A percentile compares a stretch with the other conserved stretches of the same genome.
phyloP scores from a whole-genome alignment of 2,113 vertebrate genomes.

The Myrmecophaga tridactyla region DNA sequence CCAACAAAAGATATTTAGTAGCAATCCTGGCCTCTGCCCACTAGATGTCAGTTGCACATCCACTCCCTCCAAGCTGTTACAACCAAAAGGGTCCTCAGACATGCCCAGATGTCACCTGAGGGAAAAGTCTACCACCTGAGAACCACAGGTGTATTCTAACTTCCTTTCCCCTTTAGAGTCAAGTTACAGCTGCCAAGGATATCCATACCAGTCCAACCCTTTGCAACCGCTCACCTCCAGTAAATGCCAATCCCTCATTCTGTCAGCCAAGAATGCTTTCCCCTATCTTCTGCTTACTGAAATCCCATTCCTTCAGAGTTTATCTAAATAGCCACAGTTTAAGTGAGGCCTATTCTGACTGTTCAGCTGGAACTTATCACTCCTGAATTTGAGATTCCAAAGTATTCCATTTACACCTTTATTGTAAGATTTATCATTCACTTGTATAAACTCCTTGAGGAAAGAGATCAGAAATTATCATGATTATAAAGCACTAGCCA shows the following conservation, averaged over 20 bases:
- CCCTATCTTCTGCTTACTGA: not conserved
- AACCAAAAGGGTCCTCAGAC: not conserved
- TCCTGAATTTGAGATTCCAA: not conserved
- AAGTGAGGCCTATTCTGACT: not conserved
- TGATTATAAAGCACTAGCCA: not conserved
- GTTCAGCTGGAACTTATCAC: not conserved
- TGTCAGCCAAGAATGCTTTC: not conserved
- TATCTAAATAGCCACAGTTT: not conserved
- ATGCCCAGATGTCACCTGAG: not conserved
- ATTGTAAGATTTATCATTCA: not conserved
- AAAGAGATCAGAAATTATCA: not conserved
- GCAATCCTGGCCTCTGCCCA: not conserved
- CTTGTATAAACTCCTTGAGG: not conserved
- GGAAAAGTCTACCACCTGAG: not conserved
- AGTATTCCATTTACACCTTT: not conserved
- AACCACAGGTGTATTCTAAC: not conserved
- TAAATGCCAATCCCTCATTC: not conserved
- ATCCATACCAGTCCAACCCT: not conserved
- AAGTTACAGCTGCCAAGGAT: not conserved
- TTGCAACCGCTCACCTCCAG: not conserved
- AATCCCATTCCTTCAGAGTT: not conserved
- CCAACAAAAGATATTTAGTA: too few relatives aligned
- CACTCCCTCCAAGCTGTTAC: not conserved
- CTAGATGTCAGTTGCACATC: not conserved
- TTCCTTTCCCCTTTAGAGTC: not conserved